Evolutionary conservation across 2,888 invertebrate genomes (phyloP), one percentile per base, ranked within the genome.

Genomic region (Drosophila siamana): DNA sequence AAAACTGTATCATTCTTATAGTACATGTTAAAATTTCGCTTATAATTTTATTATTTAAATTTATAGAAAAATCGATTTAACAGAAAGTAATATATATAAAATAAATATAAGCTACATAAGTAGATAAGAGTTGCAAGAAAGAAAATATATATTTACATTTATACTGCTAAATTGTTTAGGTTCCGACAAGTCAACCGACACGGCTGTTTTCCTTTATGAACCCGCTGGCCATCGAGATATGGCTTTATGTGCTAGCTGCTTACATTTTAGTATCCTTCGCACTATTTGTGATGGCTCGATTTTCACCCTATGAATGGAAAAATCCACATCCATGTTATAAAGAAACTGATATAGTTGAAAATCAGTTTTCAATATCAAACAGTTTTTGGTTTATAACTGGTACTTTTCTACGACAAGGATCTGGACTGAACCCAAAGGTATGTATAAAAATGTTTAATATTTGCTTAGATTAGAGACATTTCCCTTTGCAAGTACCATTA

Each of bases 271-370:
- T 99, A 72, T 97, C 97, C 22, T 97, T 97, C 92, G 97, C 98
- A 0, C 94, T 99, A 82, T 99, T 98, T 92, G 97, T 99, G 57
- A 97, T 99, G 95, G 99, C 99, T 6, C 94, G 98, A 75, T 99
- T 99, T 93, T 98, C 97, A 28, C 99, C 99, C 0, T 98, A 98
- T 92, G 99, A 99, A 92, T 98, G 98, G 97, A 95, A 97, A 86
- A 95, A 95, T 91, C 95, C 95, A 5, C 95, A 96, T 89, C 95
- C 96, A 0, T 96, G 96, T 88, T 95, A 96, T 15, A 95, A 95
- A 76, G 96, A 96, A 89, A 95, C 95, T 46, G 97, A 98, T 92
- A 94, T 97, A 73, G 94, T 97, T 75, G 97, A 98, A 90, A 99
- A 99, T 92, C 98, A 99, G 93, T 99, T 99, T 94, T 98, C 97